Conservation (phyloP, 2,113 vertebrate species). For the Tragelaphus imberbis region DNA sequence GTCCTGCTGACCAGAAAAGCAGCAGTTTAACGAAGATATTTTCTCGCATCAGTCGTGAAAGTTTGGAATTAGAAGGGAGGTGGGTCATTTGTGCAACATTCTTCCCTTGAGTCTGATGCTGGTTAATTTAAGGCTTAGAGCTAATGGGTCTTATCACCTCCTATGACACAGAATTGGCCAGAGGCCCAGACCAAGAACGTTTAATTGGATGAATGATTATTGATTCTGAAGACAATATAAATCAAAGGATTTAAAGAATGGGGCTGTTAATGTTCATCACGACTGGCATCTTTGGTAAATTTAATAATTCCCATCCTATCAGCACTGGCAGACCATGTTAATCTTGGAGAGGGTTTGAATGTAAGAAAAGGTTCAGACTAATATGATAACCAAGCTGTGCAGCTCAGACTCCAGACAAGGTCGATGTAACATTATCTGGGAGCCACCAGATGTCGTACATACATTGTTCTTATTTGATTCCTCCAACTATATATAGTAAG, state of each 20-base stretch:
- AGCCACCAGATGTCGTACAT: constrained; percentile 75
- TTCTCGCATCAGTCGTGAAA: not conserved
- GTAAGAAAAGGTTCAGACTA: not conserved
- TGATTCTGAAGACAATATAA: constrained; percentile 64
- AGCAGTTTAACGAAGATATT: constrained; percentile 33
- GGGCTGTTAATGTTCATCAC: constrained; percentile 48
- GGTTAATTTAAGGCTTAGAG: constrained; percentile 61
- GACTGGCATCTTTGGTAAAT: constrained; percentile 44
- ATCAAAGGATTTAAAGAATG: constrained; percentile 58
- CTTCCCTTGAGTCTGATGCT: constrained; percentile 47
- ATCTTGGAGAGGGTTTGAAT: not conserved
- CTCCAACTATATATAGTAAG: not conserved
- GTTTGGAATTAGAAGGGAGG: constrained; percentile 26
- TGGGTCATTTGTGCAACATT: constrained; percentile 30
- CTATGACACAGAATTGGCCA: constrained; percentile 66
- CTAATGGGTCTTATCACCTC: constrained; percentile 69
- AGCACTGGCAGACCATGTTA: not conserved
- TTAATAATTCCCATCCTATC: not conserved
- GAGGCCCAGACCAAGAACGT: constrained; percentile 52
- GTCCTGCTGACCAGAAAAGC: not conserved
- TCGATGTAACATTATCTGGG: constrained; percentile 63
- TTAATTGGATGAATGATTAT: constrained; percentile 70
- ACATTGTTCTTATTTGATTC: constrained; percentile 63
- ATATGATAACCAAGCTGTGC: not conserved
- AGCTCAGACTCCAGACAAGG: not conserved